Conservation (phyloP, 2,113 vertebrate genomes). For the Oncorhynchus keta region DNA sequence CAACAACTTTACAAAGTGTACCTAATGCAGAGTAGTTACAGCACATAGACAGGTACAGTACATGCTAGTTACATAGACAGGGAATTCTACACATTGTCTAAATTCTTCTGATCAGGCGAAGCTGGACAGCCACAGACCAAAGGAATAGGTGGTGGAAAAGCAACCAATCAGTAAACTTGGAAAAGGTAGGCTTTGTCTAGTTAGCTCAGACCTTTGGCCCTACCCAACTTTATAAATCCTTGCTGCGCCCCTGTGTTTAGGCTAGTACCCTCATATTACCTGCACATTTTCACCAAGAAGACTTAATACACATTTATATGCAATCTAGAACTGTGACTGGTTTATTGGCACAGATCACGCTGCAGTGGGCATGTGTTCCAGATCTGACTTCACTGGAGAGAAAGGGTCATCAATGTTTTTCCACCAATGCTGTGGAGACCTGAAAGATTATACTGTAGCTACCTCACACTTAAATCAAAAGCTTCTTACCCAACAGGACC, state of each 20-base stretch:
- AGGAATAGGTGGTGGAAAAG: background rate
- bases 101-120: background rate
- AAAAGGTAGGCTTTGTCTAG: background rate
- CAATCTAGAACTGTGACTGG: constrained; percentile 43
- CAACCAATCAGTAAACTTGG: background rate
- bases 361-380: constrained; percentile 67
- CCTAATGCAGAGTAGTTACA: background rate
- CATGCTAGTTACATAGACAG: background rate
- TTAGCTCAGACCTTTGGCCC: no score
- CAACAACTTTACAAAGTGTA: no score
- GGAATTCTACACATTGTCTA: background rate
- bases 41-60: background rate
- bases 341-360: constrained; percentile 58
- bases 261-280: constrained; percentile 31
- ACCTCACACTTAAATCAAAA: constrained; percentile 65
- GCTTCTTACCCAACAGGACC: constrained; percentile 39
- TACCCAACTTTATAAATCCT: constrained; percentile 32
- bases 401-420: constrained; percentile 63
- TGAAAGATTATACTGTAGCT: constrained; percentile 55
- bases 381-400: constrained; percentile 34
- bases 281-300: constrained; percentile 48
- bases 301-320: constrained; percentile 62
- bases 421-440: no score
- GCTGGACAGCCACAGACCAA: background rate
- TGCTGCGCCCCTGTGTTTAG: constrained; percentile 46